A percentile compares a stretch with the other conserved stretches of the same genome.
Conservation (phyloP, 2,113 vertebrate species). For the Hippocampus zosterae region DNA sequence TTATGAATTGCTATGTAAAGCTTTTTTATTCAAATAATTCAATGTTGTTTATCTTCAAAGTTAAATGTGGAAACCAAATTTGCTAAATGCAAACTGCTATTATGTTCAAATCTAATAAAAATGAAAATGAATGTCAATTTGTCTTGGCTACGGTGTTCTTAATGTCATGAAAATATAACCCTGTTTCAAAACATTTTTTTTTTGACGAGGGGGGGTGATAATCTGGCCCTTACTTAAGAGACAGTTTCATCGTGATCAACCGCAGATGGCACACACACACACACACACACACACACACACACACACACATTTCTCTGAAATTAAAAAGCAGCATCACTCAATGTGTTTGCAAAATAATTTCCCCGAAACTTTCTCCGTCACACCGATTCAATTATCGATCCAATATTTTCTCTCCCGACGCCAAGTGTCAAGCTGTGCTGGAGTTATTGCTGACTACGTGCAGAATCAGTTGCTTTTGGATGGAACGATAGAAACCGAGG, state of each 20-base stretch:
- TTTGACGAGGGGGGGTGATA: background rate
- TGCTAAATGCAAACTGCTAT: background rate
- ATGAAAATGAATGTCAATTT: background rate
- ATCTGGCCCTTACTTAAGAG: background rate
- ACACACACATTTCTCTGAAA: conserved; percentile 13
- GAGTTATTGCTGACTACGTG: conserved; percentile 58
- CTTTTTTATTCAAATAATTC: background rate
- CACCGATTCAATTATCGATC: conserved; percentile 70
- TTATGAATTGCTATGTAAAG: background rate
- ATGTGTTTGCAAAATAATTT: conserved; percentile 47
- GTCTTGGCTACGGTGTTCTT: background rate
- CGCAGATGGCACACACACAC: background rate
- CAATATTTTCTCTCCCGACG: conserved; percentile 64
- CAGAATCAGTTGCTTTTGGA: conserved; percentile 64
- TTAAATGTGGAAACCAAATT: background rate
- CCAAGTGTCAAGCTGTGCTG: conserved; percentile 66
- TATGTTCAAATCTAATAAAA: background rate
- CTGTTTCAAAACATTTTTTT: background rate
- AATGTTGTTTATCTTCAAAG: background rate
- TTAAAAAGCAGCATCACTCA: conserved; percentile 27
- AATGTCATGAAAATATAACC: background rate
- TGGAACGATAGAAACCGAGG: conserved; percentile 42
- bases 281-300: conserved; percentile 14
- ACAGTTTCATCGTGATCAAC: conserved; percentile 12
- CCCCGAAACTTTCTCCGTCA: conserved; percentile 37